A percentile compares a stretch with the other conserved stretches of the same genome.
phyloP scores from a whole-genome alignment of 2,113 vertebrate genomes.

The Dicrurus megarhynchus region DNA sequence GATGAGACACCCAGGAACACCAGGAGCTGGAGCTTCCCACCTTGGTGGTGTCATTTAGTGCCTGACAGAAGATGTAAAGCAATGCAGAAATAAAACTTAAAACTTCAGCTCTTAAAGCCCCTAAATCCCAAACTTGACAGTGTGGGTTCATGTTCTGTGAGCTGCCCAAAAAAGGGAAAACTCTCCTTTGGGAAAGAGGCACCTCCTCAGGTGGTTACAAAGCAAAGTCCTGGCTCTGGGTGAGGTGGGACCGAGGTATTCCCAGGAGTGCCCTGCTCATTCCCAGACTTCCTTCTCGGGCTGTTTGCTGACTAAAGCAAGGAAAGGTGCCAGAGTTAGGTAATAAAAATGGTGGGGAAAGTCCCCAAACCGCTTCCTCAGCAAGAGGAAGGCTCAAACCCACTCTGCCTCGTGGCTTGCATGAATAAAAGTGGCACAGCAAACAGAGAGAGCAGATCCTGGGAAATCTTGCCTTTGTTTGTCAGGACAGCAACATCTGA shows the following conservation, averaged over 20 bases:
- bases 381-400: background rate
- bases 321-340: background rate
- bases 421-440: background rate
- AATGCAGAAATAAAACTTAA: background rate
- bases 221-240: background rate
- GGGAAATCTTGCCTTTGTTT: background rate
- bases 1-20: background rate
- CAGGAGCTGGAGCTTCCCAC: background rate
- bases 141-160: background rate
- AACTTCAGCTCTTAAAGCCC: background rate
- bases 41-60: background rate
- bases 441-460: background rate
- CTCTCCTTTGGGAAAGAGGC: background rate
- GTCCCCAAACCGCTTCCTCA: background rate
- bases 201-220: background rate
- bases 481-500: background rate
- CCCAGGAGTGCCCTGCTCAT: background rate
- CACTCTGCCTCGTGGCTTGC: background rate
- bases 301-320: background rate
- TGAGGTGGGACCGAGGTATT: rapidly evolving
- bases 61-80: background rate
- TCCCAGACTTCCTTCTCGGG: rapidly evolving
- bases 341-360: rapidly evolving
- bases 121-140: background rate
- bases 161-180: background rate